These are phyloP conservation scores for Phymorhynchus buccinoides DNA, from an alignment of 1,140 invertebrate genomes.

Conservation along the genomic window DNA sequence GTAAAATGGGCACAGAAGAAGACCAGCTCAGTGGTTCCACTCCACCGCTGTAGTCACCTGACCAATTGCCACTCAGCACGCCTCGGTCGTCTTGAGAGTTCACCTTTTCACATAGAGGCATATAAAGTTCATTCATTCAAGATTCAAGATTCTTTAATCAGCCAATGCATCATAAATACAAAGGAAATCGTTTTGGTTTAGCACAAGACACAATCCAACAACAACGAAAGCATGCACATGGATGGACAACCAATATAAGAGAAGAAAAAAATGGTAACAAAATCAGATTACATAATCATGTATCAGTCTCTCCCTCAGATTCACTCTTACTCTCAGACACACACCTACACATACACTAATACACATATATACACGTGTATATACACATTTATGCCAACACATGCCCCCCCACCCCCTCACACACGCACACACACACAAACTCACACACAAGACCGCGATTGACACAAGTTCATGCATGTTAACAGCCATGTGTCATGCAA, in stretches of 20 bases:
- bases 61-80: conserved; percentile 90
- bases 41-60: conserved; percentile 83
- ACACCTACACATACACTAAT: too few relatives aligned
- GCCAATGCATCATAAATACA: too few relatives aligned
- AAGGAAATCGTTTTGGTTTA: not conserved
- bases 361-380: too few relatives aligned
- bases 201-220: not conserved
- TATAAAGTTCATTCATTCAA: not conserved
- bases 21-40: conserved; percentile 89
- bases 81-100: conserved; percentile 85
- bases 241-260: too few relatives aligned
- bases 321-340: too few relatives aligned
- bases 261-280: not conserved
- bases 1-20: conserved; percentile 88
- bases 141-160: not conserved
- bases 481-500: too few relatives aligned
- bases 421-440: too few relatives aligned
- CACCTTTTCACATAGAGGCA: conserved; percentile 37
- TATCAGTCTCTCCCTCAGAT: too few relatives aligned
- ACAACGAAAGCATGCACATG: not conserved
- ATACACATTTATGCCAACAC: too few relatives aligned
- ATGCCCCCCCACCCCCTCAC: too few relatives aligned
- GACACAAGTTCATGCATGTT: too few relatives aligned
- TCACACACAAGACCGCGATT: too few relatives aligned
- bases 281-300: not conserved